A percentile compares a stretch with the other conserved stretches of the same genome.
These are phyloP conservation scores for Anneissia japonica DNA, from an alignment of 35 echinoderm and acorn worm species.

Conservation along the genomic window DNA sequence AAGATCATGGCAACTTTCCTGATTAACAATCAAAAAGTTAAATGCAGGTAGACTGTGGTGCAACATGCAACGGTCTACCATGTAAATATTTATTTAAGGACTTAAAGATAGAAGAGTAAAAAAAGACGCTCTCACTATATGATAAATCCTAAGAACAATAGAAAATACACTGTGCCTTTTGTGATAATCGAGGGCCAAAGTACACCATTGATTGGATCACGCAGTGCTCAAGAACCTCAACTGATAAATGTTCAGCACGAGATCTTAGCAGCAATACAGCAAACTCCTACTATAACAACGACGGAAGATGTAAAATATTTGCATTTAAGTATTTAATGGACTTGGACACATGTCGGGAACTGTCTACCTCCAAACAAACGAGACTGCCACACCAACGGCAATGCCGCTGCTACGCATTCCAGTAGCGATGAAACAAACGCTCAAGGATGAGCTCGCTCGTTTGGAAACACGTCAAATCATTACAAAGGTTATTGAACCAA, in stretches of 20 bases:
- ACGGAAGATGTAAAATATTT: neutral
- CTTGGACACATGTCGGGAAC: slow-evolving; percentile 35
- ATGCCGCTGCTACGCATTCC: slow-evolving; percentile 44
- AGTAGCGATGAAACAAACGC: slow-evolving; percentile 45
- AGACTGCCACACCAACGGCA: slow-evolving; percentile 6
- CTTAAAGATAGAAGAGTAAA: too few relatives aligned
- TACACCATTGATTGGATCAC: slow-evolving; percentile 32
- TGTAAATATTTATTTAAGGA: too few relatives aligned
- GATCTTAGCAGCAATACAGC: neutral
- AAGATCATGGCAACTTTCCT: too few relatives aligned
- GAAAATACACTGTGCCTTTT: too few relatives aligned
- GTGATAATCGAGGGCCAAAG: neutral
- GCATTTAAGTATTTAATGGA: slow-evolving; percentile 23
- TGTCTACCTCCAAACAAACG: neutral
- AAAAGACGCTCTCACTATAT: too few relatives aligned
- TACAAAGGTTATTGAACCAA: slow-evolving; percentile 50
- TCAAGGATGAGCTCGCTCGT: slow-evolving; percentile 49
- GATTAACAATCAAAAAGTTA: too few relatives aligned
- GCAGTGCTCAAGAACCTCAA: slow-evolving; percentile 30
- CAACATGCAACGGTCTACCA: too few relatives aligned
- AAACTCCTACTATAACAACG: neutral
- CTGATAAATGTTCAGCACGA: slow-evolving; percentile 35
- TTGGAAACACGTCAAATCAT: slow-evolving; percentile 45
- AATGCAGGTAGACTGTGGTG: too few relatives aligned
- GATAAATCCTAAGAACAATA: too few relatives aligned